A percentile compares a stretch with the other conserved stretches of the same genome.
Evolutionary conservation across 2,888 invertebrate species (phyloP).

Genomic region (Agrochola circellaris): DNA sequence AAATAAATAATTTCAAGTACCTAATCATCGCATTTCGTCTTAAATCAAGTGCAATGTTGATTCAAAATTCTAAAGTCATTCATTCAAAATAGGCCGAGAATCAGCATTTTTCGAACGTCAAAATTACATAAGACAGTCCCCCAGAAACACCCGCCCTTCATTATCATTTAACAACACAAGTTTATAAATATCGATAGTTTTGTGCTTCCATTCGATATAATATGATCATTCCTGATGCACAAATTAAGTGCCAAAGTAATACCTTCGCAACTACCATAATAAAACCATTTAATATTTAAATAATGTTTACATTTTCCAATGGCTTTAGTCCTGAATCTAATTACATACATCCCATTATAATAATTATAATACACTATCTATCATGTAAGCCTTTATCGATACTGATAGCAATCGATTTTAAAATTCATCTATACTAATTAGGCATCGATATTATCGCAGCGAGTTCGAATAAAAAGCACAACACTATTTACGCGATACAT

Average conservation of each 20-base stretch:
- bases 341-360: slow-evolving; percentile 40
- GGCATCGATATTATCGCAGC: slow-evolving; percentile 53
- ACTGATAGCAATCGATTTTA: slow-evolving; percentile 57
- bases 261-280: slow-evolving; percentile 21
- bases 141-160: no score
- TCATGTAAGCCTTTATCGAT: slow-evolving; percentile 54
- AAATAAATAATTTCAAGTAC: not conserved
- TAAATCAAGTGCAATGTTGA: not conserved
- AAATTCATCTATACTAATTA: slow-evolving; percentile 59
- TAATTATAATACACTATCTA: slow-evolving; percentile 44
- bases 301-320: slow-evolving; percentile 54
- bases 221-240: not conserved
- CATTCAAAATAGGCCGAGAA: no score
- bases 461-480: slow-evolving; percentile 44
- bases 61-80: no score
- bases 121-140: no score
- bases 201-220: not conserved
- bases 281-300: slow-evolving; percentile 53
- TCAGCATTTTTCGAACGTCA: no score
- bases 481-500: slow-evolving; percentile 49
- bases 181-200: not conserved
- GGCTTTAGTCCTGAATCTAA: slow-evolving; percentile 37
- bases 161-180: no score
- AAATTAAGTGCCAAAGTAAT: slow-evolving; percentile 29
- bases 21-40: not conserved